Base-by-base conservation (phyloP, 2,888 invertebrate species). In the Diplolepis rosae region DNA sequence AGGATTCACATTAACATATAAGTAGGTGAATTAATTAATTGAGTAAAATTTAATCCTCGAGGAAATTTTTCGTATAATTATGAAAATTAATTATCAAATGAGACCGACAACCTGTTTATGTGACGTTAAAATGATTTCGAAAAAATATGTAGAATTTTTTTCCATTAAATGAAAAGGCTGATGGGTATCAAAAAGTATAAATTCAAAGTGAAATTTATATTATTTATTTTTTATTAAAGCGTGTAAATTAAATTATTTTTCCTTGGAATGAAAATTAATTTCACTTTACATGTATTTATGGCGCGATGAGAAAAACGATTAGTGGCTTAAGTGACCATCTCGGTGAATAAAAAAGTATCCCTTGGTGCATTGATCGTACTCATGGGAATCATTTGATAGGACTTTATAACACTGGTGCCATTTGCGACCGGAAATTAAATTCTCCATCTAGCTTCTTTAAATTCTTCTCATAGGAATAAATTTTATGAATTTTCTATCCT, bases 391-490 rank as follows among this genome's bases (percentile, higher is more conserved):
- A 52, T 52, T 52, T 7, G 30, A 24, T 56, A 56, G 35, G 5
- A 32, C 35, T 56, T 56, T 52, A 52, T 52, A 56, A 22, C 35
- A 73, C 71, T 61, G 68, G 54, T 30, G 70, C 70, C 71, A 74
- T 68, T 75, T 74, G 61, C 71, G 70, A 52, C 77, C 79, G 81
- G 82, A 82, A 82, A 82, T 82, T 81, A 80, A 81, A 82, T 80
- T 77, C 81, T 75, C 66, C 70, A 73, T 69, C 74, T 76, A 75
- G 71, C 72, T 70, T 65, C 70, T 77, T 70, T 71, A 71, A 24
- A 61, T 48, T 50, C 66, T 24, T 68, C 69, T 67, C 61, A 45
- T 56, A 45, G 32, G 39, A 32, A 35, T 50, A 51, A 61, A 30
- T 39, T 65, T 56, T 42, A 32, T 66, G 68, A 71, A 65, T 71